Conservation (phyloP, 1,140 invertebrate species). For the Adoxophyes honmai region DNA sequence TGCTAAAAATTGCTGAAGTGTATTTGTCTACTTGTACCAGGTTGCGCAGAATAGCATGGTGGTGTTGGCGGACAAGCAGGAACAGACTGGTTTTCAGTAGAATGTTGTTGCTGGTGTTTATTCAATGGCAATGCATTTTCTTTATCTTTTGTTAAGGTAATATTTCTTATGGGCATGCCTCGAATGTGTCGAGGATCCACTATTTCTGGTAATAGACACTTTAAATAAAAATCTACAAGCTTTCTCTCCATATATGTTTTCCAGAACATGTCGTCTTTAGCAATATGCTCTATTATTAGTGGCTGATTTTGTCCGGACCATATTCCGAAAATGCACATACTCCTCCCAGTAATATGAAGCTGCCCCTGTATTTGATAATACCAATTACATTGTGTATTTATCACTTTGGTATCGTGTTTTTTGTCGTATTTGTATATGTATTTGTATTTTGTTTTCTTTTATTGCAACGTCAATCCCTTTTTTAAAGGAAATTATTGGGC, state of each 20-base stretch:
- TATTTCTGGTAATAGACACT: constrained; percentile 10
- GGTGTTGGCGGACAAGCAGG: no score
- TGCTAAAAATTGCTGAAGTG: no score
- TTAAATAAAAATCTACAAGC: constrained; percentile 16
- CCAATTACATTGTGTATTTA: constrained; percentile 25
- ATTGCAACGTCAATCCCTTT: constrained; percentile 13
- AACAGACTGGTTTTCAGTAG: no score
- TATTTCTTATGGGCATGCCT: neutral
- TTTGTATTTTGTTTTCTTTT: constrained; percentile 19
- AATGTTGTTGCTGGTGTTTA: no score
- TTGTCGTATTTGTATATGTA: no score
- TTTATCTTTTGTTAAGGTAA: no score
- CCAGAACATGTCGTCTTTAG: constrained; percentile 22
- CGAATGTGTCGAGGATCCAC: neutral
- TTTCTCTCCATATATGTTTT: constrained; percentile 16
- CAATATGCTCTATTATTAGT: constrained; percentile 17
- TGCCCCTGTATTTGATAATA: constrained; percentile 27
- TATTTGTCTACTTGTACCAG: no score
- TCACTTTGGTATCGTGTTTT: no score
- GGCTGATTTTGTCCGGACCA: constrained; percentile 21
- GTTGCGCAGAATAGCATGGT: no score
- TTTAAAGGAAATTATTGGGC: constrained; percentile 16
- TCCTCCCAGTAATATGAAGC: constrained; percentile 21
- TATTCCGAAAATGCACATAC: constrained; percentile 21
- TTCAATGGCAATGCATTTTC: no score